Percentiles rank a stretch among this genome's conserved stretches.
These are phyloP conservation scores for Diplolepis rosae DNA, from an alignment of 2,888 invertebrate genomes.

Conservation along the genomic window DNA sequence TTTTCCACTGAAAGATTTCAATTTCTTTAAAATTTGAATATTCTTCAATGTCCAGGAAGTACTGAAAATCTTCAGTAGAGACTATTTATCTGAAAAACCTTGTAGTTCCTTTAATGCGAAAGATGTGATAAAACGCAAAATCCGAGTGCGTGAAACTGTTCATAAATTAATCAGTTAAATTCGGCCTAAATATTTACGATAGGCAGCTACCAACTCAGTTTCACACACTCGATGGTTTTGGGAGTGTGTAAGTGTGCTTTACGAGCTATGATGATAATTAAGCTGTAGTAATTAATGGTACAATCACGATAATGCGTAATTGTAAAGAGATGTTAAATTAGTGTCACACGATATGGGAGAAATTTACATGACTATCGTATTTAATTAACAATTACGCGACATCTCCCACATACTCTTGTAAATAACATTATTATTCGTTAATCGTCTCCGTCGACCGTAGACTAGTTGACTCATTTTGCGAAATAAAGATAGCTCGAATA, in stretches of 20 bases:
- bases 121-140: conserved; percentile 33
- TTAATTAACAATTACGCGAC: conserved; percentile 6
- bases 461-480: conserved; percentile 19
- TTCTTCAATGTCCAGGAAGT: neutral
- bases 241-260: conserved; percentile 38
- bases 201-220: conserved; percentile 1
- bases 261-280: conserved; percentile 32
- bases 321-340: conserved; percentile 6
- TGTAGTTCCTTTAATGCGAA: conserved; percentile 50
- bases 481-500: conserved; percentile 33
- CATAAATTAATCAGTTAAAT: neutral
- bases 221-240: conserved; percentile 28
- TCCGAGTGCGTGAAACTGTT: conserved; percentile 42
- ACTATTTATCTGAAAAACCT: conserved; percentile 3
- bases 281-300: conserved; percentile 4
- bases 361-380: neutral
- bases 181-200: conserved; percentile 15
- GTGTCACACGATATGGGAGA: neutral
- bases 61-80: neutral
- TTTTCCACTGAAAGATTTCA: too few species aligned
- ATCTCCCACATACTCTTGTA: conserved; percentile 50
- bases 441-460: conserved; percentile 12
- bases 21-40: neutral
- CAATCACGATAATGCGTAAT: conserved; percentile 11
- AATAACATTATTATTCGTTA: conserved; percentile 50